Base-by-base conservation (phyloP, 1,140 invertebrate genomes). In the Philopotamus ludificatus region DNA sequence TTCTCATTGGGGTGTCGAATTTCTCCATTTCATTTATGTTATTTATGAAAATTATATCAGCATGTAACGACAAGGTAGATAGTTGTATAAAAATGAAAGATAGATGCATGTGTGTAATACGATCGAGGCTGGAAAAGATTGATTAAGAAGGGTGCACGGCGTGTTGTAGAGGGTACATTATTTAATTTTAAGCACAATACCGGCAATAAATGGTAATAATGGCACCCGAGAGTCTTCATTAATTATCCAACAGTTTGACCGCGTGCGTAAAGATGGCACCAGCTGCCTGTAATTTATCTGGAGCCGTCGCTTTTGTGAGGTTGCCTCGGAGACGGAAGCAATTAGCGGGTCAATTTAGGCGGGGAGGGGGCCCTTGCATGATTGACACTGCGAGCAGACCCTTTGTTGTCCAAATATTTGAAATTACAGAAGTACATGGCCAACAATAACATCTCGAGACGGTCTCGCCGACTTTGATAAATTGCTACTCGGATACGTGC, bases 331-430 rank as follows among this genome's bases (percentile, higher is more conserved):
- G 25, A 57, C 20, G 54, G 57, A 60, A 60, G 57, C 57, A 60
- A 60, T 60, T 60, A 60, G 57, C 57, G 44, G 57, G 57, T 60
- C 57, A 60, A 60, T 60, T 60, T 42, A 3, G 44, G 7, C 8
- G 57, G 22, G 23, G 41, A 15, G 42, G 57, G 22, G 3, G 1
- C n/a, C 22, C 23, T 20, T 26, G 23, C 18, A 47, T 60, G 57
- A 60, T 60, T 60, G 57, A 60, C 42, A 34, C 57, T 1, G n/a
- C 57, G n/a, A 18, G 47, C 42, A 47, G 57, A 25, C 2, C 57
- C 18, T 60, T 60, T 60, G 57, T 60, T 60, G 47, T 45, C 57
- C 57, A 60, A 60, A 60, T 60, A 60, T 60, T 60, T 26, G 57
- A 60, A 60, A 47, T 21, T 60, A 47, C 44, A 60, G 34, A 47